Evolutionary conservation across 2,888 invertebrate genomes (phyloP), one percentile per base, ranked within the genome.

Genomic region (Sminthurides aquaticus): DNA sequence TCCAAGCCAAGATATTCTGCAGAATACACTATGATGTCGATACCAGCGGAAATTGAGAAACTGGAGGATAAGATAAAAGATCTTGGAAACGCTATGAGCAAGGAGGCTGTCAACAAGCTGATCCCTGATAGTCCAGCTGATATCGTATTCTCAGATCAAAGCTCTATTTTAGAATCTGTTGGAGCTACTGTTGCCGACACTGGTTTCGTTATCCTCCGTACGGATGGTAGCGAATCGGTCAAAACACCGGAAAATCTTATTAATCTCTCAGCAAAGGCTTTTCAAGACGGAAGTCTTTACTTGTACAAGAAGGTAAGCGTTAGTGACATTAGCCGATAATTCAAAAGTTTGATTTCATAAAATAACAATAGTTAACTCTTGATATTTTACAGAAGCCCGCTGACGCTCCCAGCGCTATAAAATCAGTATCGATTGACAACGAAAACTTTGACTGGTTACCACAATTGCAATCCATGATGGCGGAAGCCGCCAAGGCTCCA

Each of bases 381-480:
- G 43, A 34, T 15, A 34, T 52, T 8, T 52, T 52, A 18, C 52
- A 52, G 52, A 52, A 52, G 20, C 52, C 52, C 5, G 5, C 52
- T 22, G 22, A 8, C 20, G 22, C 3, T 18, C 22, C 22, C 20
- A 52, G 5, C 8, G 22, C 20, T 20, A 43, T 48, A 11, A 54
- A 62, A n/a, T 2, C 55, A 1, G 18, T 55, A 3, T 62, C 55
- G 1, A 55, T 64, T 2, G 55, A 59, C 43, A 18, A n/a, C 26
- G 55, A 27, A 22, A 55, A 83, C 76, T 91, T 86, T 79, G 78
- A 78, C 1, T 96, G 95, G 94, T 85, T 96, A 58, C 89, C 90
- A 57, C 79, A 81, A 18, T 80, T 95, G 43, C 93, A 93, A 78
- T 82, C 82, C 1, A 86, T 87, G 0, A 76, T 96, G 77, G 84